Conservation (phyloP, 2,797 vertebrate species). For the Gallinago nigripennis region DNA sequence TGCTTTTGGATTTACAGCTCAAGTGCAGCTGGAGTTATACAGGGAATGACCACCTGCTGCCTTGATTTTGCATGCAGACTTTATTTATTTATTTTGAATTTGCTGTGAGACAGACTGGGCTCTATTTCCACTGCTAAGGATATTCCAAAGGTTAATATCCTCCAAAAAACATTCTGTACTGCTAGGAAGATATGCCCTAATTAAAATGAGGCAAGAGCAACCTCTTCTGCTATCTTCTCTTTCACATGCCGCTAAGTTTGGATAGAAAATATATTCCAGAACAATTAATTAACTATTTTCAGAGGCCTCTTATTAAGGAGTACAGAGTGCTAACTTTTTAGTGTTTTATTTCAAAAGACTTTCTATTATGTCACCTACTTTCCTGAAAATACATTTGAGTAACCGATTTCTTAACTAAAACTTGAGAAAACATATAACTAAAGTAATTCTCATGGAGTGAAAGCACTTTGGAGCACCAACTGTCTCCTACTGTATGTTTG, state of each 20-base stretch:
- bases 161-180: slow-evolving; percentile 42
- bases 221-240: not conserved
- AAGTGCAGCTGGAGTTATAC: slow-evolving; percentile 54
- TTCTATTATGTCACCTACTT: not conserved
- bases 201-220: not conserved
- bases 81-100: slow-evolving; percentile 51
- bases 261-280: not conserved
- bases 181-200: not conserved
- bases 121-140: slow-evolving; percentile 13
- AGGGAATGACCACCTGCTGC: slow-evolving; percentile 62
- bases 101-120: slow-evolving; percentile 27
- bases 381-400: not conserved
- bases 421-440: not conserved
- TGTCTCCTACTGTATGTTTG: not conserved
- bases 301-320: not conserved
- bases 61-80: slow-evolving; percentile 59
- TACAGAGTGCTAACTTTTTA: not conserved
- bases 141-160: slow-evolving; percentile 28
- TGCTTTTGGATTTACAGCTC: slow-evolving; percentile 57
- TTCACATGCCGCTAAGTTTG: not conserved
- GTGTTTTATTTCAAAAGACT: not conserved
- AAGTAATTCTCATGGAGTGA: not conserved
- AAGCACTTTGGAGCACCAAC: not conserved
- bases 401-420: not conserved
- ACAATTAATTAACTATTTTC: not conserved